A percentile compares a stretch with the other conserved stretches of the same genome.
Conservation (phyloP, 2,113 vertebrate species). For the Polypterus bichir region DNA sequence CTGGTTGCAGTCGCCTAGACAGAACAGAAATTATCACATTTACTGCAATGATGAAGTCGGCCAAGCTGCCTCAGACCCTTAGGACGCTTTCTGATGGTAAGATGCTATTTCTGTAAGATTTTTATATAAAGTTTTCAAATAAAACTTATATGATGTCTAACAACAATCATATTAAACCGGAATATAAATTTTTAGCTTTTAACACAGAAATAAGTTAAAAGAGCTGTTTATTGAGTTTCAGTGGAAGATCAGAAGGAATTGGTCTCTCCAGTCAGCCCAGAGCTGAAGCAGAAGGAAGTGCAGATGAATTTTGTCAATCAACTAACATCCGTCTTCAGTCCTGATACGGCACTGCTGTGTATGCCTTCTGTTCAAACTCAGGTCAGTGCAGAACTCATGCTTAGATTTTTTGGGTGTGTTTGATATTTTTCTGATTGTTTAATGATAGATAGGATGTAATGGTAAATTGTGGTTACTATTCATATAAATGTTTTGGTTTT, state of each 20-base stretch:
- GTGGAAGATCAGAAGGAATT: slow-evolving; percentile 96
- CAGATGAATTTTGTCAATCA: slow-evolving; percentile 98
- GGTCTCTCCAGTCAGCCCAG: slow-evolving; percentile 76
- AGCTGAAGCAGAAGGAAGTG: slow-evolving; percentile 89
- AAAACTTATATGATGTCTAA: too few relatives aligned
- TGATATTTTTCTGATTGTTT: too few relatives aligned
- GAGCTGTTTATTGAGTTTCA: slow-evolving; percentile 26
- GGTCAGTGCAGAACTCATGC: slow-evolving; percentile 37
- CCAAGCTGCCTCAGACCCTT: slow-evolving; percentile 90
- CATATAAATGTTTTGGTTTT: too few relatives aligned
- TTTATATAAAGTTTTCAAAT: not conserved
- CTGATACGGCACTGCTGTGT: slow-evolving; percentile 62
- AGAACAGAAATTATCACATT: slow-evolving; percentile 96
- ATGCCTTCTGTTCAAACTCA: slow-evolving; percentile 57
- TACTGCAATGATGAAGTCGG: slow-evolving; percentile 98
- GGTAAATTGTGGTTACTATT: too few relatives aligned
- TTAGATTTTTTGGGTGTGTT: not conserved
- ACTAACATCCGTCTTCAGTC: slow-evolving; percentile 89
- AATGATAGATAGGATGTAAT: too few relatives aligned
- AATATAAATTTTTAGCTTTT: too few relatives aligned
- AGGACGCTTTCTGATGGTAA: slow-evolving; percentile 94
- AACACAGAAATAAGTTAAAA: not conserved
- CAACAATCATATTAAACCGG: too few relatives aligned
- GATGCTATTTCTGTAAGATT: slow-evolving; percentile 9
- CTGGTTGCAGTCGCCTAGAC: slow-evolving; percentile 88